Evolutionary conservation across 1,140 invertebrate genomes (phyloP), one percentile per base, ranked within the genome.

Genomic region (Bicyclus anynana): DNA sequence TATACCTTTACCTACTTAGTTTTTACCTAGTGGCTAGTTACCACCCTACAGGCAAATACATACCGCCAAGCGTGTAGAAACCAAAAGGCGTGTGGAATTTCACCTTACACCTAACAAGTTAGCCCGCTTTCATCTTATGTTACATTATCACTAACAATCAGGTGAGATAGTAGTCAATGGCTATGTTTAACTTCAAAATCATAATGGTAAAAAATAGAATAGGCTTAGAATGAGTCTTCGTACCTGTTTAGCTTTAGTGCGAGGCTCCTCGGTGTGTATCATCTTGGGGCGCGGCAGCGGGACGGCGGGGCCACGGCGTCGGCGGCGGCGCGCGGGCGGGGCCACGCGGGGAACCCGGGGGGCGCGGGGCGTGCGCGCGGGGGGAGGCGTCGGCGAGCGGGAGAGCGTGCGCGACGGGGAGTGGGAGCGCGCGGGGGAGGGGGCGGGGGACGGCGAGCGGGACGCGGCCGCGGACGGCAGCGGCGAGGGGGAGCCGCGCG

Each of bases 211-310:
- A n/a, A n/a, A n/a, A n/a, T n/a, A n/a, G n/a, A n/a, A n/a, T n/a
- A n/a, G n/a, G n/a, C n/a, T n/a, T n/a, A n/a, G n/a, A n/a, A 38
- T 14, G 13, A 16, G 5, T n/a, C 42, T 35, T 29, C 73, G 83
- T 2, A 85, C 70, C 42, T 88, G 79, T 37, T 83, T 86, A 5
- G 82, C 70, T 17, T 86, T 83, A 0, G 83, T 74, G 27, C 86
- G 84, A 50, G 67, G 65, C 33, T 77, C 69, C 61, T 72, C 67
- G 2, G 93, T 94, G 63, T 94, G 93, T 59, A 94, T 94, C 93
- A 94, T 94, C 65, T 93, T 92, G 0, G 93, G 93, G 35, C 93
- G 80, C 1, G 90, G 89, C 0, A 90, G 84, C 2, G 89, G 62
- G 23, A 52, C 17, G 51, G 14, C 13, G 13, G 37, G 37, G 6